Evolutionary conservation across 2,113 vertebrate genomes (phyloP), one percentile per base, ranked within the genome.

Genomic region (Paratilapia polleni): DNA sequence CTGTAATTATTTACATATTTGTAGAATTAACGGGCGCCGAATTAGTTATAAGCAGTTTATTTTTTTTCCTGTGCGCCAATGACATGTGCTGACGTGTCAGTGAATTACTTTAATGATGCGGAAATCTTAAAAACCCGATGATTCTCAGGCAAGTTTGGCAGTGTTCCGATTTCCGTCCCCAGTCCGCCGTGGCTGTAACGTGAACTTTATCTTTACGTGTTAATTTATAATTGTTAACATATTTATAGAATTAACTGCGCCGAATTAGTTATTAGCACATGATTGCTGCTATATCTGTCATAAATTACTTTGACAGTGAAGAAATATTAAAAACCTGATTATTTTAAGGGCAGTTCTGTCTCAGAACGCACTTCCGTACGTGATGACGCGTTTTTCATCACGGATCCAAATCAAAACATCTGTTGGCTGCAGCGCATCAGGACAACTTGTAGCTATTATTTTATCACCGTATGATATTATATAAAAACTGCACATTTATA

Each of bases 71-170:
- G 6, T 49, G 64, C 14, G 19, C 2, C 41, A 1, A 6, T 68
- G 26, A 24, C 26, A n/a, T 17, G 41, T 4, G 4, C 43, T 2
- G 66, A 28, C 5, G 41, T 70, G 22, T 49, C 66, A 28, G 9
- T 28, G 2, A 28, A 28, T 28, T 17, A 49, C 24, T 70, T 19
- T 28, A 8, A 49, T 20, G 66, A 28, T 70, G 0, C 19, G 31
- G 0, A 31, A 73, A 56, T 56, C 3, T 57, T 2, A 75, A 57
- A 75, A 57, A n/a, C 54, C 20, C 2, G n/a, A 2, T 0, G 49
- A 15, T 56, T 38, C 8, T 3, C 54, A 22, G 20, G 47, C 11
- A 52, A n/a, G 49, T 54, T 56, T 49, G 41, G 64, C 64, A 26
- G 64, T 15, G 64, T 68, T 49, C 22, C 2, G 38, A 47, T 66